These are phyloP conservation scores for Crepidodera aurea DNA, from an alignment of 2,888 invertebrate genomes.

Conservation along the genomic window DNA sequence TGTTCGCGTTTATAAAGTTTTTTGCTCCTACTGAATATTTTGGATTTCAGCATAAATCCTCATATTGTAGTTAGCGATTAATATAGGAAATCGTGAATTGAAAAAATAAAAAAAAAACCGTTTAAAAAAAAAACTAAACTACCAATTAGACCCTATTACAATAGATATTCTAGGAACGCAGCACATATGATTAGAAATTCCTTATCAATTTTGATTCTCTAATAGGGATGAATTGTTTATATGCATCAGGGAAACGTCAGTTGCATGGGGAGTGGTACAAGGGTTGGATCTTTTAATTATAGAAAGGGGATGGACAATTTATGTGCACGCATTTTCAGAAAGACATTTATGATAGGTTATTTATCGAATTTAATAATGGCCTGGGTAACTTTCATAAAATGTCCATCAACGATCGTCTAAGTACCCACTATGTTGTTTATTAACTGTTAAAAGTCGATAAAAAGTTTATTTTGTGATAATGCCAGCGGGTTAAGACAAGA, in stretches of 20 bases:
- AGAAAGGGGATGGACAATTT: conserved; percentile 52
- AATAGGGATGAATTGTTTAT: conserved; percentile 47
- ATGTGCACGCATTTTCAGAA: conserved; percentile 46
- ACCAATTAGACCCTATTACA: too few relatives aligned
- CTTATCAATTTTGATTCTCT: conserved; percentile 13
- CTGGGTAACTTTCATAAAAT: conserved; percentile 24
- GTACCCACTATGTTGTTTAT: conserved; percentile 4
- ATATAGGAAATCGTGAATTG: too few relatives aligned
- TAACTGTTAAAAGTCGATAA: conserved; percentile 7
- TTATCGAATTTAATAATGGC: conserved; percentile 46
- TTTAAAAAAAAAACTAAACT: too few relatives aligned
- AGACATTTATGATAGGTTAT: conserved; percentile 51
- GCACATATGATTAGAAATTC: conserved; percentile 8
- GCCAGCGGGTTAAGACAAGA: too few relatives aligned
- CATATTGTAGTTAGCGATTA: too few relatives aligned
- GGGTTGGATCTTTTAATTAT: conserved; percentile 57
- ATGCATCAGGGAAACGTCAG: conserved; percentile 48
- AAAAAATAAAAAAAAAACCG: too few relatives aligned
- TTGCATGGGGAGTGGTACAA: conserved; percentile 47
- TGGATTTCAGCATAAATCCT: too few relatives aligned
- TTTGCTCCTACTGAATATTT: too few relatives aligned
- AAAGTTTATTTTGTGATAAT: background rate
- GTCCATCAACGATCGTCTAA: conserved; percentile 18
- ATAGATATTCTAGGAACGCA: conserved; percentile 2
- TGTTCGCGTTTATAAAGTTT: too few relatives aligned